These are phyloP conservation scores for Pipistrellus pygmaeus DNA, from an alignment of 2,797 vertebrate species.

Conservation along the genomic window DNA sequence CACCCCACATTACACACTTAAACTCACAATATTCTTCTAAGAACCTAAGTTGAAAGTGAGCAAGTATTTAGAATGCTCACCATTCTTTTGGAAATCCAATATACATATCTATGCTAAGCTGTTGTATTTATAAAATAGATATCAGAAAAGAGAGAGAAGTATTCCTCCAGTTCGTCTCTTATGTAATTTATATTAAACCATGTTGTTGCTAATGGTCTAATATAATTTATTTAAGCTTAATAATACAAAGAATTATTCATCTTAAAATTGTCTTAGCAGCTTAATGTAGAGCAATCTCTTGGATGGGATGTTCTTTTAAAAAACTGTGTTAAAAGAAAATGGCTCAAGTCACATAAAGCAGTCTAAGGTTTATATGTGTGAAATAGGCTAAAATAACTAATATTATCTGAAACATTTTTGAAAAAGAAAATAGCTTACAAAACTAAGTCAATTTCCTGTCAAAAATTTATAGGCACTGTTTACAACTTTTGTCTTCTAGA, in stretches of 20 bases:
- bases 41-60: slow-evolving; percentile 26
- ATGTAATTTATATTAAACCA: not conserved
- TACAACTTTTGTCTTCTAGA: not conserved
- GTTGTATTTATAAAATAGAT: not conserved
- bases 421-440: not conserved
- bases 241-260: not conserved
- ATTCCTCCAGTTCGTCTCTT: not conserved
- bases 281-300: not conserved
- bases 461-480: not conserved
- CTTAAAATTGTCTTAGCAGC: not conserved
- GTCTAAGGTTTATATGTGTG: not conserved
- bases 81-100: not conserved
- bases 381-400: not conserved
- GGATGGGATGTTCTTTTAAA: not conserved
- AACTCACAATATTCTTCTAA: not conserved
- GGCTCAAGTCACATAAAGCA: not conserved
- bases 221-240: not conserved
- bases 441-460: slow-evolving; percentile 29
- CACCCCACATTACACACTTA: not conserved
- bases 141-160: not conserved
- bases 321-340: slow-evolving; percentile 45
- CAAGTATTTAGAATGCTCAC: not conserved
- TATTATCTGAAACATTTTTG: not conserved
- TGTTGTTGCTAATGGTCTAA: not conserved
- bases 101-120: too few species aligned